Percentiles rank a stretch among this genome's conserved stretches.
Conservation (phyloP, 2,888 invertebrate species). For the Cataglyphis livida region DNA sequence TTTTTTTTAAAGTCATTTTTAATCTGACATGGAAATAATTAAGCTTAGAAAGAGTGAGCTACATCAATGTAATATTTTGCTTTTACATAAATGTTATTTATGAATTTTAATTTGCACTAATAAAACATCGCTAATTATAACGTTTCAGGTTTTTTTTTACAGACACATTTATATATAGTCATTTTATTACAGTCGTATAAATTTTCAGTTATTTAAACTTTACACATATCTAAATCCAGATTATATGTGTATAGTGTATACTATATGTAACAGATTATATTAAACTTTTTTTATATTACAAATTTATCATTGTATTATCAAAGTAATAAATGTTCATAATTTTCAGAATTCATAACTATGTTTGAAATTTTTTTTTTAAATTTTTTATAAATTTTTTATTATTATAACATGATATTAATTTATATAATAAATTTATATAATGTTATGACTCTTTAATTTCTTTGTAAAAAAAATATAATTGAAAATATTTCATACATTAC, state of each 20-base stretch:
- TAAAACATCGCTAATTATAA: constrained; percentile 11
- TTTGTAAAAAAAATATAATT: not conserved
- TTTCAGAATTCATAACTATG: not conserved
- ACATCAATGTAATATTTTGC: constrained; percentile 19
- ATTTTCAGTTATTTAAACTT: constrained; percentile 6
- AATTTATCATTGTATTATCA: not conserved
- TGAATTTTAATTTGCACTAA: constrained; percentile 39
- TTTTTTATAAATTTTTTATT: not conserved
- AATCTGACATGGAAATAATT: constrained; percentile 1
- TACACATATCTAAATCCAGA: not conserved
- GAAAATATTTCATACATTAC: not conserved
- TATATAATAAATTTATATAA: not conserved
- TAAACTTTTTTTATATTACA: not conserved
- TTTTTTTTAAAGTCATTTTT: not conserved
- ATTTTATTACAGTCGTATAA: not conserved
- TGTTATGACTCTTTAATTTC: not conserved
- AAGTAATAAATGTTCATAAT: not conserved
- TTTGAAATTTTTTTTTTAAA: not conserved
- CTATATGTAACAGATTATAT: not conserved
- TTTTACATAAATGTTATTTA: constrained; percentile 35
- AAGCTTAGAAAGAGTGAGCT: not conserved
- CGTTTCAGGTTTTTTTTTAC: not conserved
- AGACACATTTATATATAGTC: not conserved
- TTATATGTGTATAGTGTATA: not conserved
- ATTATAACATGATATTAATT: not conserved